phyloP scores from a whole-genome alignment of 2,113 vertebrate species.

The Triplophysa siluroides region DNA sequence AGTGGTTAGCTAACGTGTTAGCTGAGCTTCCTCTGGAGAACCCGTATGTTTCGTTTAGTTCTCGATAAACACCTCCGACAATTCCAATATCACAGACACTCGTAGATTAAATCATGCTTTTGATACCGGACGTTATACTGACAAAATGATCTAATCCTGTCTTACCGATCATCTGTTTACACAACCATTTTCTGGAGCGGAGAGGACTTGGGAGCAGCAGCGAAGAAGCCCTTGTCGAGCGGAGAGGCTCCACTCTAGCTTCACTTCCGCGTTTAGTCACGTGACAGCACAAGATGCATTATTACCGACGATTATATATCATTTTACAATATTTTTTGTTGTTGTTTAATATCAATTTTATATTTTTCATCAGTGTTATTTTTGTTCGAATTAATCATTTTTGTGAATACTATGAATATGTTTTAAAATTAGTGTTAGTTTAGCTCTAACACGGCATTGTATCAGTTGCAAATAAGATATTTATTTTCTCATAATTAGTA shows the following conservation, averaged over 20 bases:
- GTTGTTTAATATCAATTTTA: neutral
- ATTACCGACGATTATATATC: neutral
- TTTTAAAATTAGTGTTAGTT: neutral
- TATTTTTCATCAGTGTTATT: neutral
- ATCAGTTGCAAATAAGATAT: too few species aligned
- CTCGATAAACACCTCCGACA: neutral
- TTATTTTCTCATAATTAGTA: too few species aligned
- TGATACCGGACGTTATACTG: neutral
- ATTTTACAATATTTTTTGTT: neutral
- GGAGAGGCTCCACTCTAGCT: neutral
- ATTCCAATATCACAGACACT: neutral
- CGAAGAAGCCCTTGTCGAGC: constrained; percentile 2
- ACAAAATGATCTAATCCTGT: neutral
- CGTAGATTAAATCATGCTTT: neutral
- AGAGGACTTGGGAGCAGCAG: constrained; percentile 41
- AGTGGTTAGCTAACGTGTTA: constrained; percentile 21
- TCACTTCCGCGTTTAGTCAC: neutral
- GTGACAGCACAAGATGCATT: neutral
- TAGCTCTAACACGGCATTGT: neutral
- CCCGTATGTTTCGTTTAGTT: constrained; percentile 41
- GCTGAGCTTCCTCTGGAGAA: constrained; percentile 8
- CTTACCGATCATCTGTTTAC: constrained; percentile 34
- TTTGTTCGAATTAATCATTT: neutral
- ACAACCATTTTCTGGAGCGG: constrained; percentile 47
- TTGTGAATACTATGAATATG: neutral